phyloP scores from a whole-genome alignment of 1,140 invertebrate species.

The Paracyclopina nana region DNA sequence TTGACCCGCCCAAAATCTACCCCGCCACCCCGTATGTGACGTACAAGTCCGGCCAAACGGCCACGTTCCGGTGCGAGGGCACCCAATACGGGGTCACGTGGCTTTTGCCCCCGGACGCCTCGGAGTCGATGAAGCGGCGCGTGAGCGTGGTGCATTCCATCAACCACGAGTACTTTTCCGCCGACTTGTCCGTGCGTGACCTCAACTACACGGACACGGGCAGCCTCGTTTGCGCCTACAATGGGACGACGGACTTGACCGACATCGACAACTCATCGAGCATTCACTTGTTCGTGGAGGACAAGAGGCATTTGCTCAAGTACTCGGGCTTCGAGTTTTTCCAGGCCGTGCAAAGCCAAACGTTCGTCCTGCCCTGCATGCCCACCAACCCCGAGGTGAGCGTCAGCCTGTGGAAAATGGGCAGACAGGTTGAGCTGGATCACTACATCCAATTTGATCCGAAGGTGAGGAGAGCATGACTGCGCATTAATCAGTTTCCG shows the following conservation, averaged over 20 bases:
- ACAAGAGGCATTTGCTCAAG: slow-evolving; percentile 5
- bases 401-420: neutral
- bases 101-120: neutral
- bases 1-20: slow-evolving; percentile 1
- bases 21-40: neutral
- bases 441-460: neutral
- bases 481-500: too few species aligned
- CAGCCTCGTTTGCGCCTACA: slow-evolving; percentile 6
- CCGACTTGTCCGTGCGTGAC: neutral
- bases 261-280: neutral
- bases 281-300: slow-evolving; percentile 4
- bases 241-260: slow-evolving; percentile 1
- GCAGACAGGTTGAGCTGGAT: neutral
- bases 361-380: neutral
- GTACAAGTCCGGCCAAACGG: neutral
- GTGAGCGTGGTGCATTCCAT: neutral
- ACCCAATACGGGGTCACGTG: slow-evolving; percentile 1
- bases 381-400: slow-evolving; percentile 6
- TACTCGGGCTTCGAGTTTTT: slow-evolving; percentile 6
- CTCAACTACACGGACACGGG: slow-evolving; percentile 6
- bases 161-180: neutral
- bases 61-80: slow-evolving; percentile 6
- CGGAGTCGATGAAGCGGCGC: neutral
- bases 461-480: too few species aligned
- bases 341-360: neutral